These are phyloP conservation scores for Brachypodius melanocephalos DNA, from an alignment of 2,113 vertebrate species.

Conservation along the genomic window DNA sequence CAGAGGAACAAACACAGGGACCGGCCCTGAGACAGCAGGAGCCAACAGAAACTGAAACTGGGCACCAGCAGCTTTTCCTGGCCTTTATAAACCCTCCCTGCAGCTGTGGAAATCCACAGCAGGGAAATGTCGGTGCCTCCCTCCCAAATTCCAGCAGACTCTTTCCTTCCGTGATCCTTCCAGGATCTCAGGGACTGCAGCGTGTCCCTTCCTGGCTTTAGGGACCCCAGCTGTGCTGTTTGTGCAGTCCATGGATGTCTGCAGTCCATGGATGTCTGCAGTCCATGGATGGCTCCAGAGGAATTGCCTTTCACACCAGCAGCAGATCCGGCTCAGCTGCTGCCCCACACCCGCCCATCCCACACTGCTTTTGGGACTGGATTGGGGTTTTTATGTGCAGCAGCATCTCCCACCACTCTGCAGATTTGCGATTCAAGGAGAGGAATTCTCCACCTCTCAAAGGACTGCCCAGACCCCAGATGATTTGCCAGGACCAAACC, in stretches of 20 bases:
- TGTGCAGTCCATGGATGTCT: background rate
- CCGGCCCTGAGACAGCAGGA: background rate
- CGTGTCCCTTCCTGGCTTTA: background rate
- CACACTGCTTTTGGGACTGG: fast-evolving
- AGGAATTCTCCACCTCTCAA: background rate
- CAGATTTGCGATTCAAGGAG: background rate
- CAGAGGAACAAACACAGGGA: background rate
- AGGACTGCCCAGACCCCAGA: fast-evolving
- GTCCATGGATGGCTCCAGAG: fast-evolving
- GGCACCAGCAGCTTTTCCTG: background rate
- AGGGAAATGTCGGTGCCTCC: fast-evolving
- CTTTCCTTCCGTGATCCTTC: background rate
- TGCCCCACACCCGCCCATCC: background rate
- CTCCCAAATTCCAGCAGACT: fast-evolving
- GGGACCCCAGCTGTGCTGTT: background rate
- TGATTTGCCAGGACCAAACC: background rate
- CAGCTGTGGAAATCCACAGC: fast-evolving
- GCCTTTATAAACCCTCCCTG: fast-evolving
- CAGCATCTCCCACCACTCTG: background rate
- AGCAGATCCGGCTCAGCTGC: background rate
- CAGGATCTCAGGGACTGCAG: fast-evolving
- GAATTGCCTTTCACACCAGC: fast-evolving
- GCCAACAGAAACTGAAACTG: background rate
- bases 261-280: fast-evolving
- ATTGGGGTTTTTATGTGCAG: fast-evolving